Base-by-base conservation (phyloP, 2,888 invertebrate species). In the Apamea crenata region DNA sequence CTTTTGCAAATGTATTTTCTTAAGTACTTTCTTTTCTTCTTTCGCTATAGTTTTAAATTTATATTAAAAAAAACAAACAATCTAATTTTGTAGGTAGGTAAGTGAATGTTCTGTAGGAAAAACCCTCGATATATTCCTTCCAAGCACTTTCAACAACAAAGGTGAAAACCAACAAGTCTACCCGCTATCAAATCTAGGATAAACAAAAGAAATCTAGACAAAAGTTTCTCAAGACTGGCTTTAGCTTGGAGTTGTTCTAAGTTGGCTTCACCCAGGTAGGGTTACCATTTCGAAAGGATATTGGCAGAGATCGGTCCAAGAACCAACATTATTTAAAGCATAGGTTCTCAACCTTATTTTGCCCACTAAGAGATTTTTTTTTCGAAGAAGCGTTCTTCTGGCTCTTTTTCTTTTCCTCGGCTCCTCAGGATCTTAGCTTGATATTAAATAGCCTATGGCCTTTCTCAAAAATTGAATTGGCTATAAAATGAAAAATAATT, bases 191-290 rank as follows among this genome's bases (percentile, higher is more conserved):
- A 71, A 77, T 80, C 53, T 74, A 79, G 25, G 29, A 70, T 74
- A 79, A 81, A 77, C 73, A 75, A 79, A 73, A 75, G 78, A 69
- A 63, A 82, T 72, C 74, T 81, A 87, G 77, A 69, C 67, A 63
- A 53, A 70, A 78, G 67, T 79, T 84, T 66, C 32, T 75, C 50
- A 14, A 40, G 63, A 71, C 72, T 81, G 40, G 67, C 70, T 61
- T 36, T 14, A 66, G 47, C 79, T 77, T 77, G 82, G 84, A 81
- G 71, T 87, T 70, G 71, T 59, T 66, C 74, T n/a, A 73, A 83
- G 68, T 78, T 78, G 6, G 67, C 56, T 67, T 44, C 36, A 44
- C 36, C 29, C 29, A 40, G 66, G 76, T 80, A 81, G 76, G 76
- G 82, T 82, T 2, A 69, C 76, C 82, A 81, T 63, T 75, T 21